phyloP scores from a whole-genome alignment of 2,888 invertebrate species.

The Amblyjoppa fuscipennis region DNA sequence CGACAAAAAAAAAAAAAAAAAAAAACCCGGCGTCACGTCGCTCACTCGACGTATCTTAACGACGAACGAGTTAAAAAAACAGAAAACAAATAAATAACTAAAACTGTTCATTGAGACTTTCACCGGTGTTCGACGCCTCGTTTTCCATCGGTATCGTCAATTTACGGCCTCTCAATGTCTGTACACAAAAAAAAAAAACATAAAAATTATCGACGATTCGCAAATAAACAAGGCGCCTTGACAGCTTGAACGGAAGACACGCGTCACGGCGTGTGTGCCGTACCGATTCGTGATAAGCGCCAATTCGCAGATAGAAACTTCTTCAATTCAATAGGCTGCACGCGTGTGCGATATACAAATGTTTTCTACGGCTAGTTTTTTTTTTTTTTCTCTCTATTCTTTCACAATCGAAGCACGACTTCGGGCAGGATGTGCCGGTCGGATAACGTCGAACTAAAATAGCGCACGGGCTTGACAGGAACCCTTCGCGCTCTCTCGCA shows the following conservation, averaged over 20 bases:
- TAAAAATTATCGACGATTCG: slow-evolving; percentile 50
- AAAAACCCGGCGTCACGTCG: background rate
- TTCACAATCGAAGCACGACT: slow-evolving; percentile 22
- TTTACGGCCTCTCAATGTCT: background rate
- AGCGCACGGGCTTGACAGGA: slow-evolving; percentile 56
- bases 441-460: slow-evolving; percentile 59
- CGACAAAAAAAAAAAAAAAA: background rate
- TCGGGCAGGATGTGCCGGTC: slow-evolving; percentile 11
- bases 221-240: slow-evolving; percentile 61
- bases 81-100: background rate
- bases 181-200: slow-evolving; percentile 9
- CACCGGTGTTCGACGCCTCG: background rate
- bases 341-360: background rate
- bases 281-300: background rate
- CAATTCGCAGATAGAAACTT: slow-evolving; percentile 6
- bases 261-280: background rate
- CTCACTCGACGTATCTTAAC: background rate
- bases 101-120: background rate
- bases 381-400: background rate
- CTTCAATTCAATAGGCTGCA: slow-evolving; percentile 8
- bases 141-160: background rate
- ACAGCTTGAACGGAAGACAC: slow-evolving; percentile 49
- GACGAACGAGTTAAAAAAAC: background rate
- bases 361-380: slow-evolving; percentile 8
- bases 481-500: slow-evolving; percentile 17